These are phyloP conservation scores for Pomatostomus ruficeps DNA, from an alignment of 2,113 vertebrate genomes.

Conservation along the genomic window DNA sequence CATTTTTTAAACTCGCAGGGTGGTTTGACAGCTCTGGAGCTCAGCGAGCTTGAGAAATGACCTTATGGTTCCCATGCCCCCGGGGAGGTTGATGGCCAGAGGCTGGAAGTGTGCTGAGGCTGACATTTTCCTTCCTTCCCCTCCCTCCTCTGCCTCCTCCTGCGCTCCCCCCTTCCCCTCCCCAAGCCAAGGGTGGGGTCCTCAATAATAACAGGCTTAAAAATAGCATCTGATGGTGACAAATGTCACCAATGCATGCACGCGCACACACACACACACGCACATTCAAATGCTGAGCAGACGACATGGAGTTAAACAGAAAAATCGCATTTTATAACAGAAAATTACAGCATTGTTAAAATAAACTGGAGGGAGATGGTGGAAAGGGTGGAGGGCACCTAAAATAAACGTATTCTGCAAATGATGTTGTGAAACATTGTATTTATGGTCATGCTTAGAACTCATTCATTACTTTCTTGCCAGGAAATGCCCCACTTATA, in stretches of 20 bases:
- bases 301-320: not conserved
- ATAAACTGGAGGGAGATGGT: not conserved
- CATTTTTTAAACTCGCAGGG: constrained; percentile 14
- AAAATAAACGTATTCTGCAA: not conserved
- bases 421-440: not conserved
- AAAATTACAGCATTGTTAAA: constrained; percentile 18
- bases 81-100: not conserved
- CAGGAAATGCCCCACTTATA: not conserved
- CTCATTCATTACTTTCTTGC: not conserved
- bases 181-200: constrained; percentile 2
- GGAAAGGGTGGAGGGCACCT: not conserved
- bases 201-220: constrained; percentile 31
- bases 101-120: not conserved
- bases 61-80: constrained; percentile 40
- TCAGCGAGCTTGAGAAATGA: constrained; percentile 32
- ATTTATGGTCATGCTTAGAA: not conserved
- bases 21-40: constrained; percentile 20
- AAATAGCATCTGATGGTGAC: constrained; percentile 1
- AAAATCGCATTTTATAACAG: not conserved
- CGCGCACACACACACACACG: not conserved
- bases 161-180: not conserved
- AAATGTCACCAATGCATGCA: not conserved
- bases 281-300: not conserved
- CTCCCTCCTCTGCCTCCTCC: not conserved
- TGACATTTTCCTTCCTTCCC: not conserved